Conservation (phyloP, 2,113 vertebrate species). For the Thryonomys swinderianus region DNA sequence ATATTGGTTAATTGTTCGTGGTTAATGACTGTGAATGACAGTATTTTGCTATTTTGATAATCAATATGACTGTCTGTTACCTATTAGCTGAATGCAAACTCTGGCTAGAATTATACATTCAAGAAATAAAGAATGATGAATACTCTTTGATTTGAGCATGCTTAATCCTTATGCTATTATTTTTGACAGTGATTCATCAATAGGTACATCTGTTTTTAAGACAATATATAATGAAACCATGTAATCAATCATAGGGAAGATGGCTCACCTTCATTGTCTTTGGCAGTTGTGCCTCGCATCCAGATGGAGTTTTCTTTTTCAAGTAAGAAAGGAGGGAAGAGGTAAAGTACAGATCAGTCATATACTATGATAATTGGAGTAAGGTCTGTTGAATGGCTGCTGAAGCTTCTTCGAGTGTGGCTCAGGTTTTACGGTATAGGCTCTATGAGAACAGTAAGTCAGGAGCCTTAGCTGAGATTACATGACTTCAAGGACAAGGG, state of each 20-base stretch:
- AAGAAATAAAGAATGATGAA: not conserved
- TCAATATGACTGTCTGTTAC: not conserved
- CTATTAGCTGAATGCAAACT: not conserved
- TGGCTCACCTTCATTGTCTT: not conserved
- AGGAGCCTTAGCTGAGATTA: not conserved
- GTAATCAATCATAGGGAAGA: not conserved
- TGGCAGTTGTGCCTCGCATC: not conserved
- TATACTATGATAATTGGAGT: not conserved
- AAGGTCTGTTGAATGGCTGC: not conserved
- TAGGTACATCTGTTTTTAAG: conserved; percentile 32
- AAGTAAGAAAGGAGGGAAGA: not conserved
- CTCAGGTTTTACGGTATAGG: not conserved
- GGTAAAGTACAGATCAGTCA: not conserved
- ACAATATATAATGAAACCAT: not conserved
- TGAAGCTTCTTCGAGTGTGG: not conserved
- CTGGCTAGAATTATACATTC: not conserved
- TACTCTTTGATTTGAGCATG: conserved; percentile 8
- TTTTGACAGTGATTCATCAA: conserved; percentile 41
- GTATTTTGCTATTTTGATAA: conserved; percentile 51
- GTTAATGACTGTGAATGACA: not conserved
- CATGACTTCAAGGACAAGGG: not conserved
- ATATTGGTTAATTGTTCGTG: not conserved
- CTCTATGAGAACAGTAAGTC: not conserved
- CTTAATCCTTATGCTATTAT: conserved; percentile 44
- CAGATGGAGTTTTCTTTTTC: conserved; percentile 17